Evolutionary conservation across 2,888 invertebrate species (phyloP), one percentile per base, ranked within the genome.

Genomic region (Nemapogon koenigi): DNA sequence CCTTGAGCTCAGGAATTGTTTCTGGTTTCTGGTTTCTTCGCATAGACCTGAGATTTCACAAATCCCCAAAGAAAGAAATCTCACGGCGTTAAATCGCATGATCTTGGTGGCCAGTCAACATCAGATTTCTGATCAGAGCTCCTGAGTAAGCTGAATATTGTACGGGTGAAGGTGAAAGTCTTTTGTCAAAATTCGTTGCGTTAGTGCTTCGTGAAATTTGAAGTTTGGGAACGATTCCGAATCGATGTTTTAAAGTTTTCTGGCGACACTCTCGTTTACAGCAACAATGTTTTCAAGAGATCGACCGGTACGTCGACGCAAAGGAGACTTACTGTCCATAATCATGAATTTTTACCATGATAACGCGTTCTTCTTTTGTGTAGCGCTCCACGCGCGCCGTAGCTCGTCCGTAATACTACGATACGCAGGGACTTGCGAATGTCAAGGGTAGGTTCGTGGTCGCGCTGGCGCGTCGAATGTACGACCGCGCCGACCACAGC

Each of bases 251-350:
- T n/a, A n/a, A n/a, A n/a, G n/a, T n/a, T 31, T 41, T 35, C 38
- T 33, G 38, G 33, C 41, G 35, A 41, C 38, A 38, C 35, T 32
- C 16, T 38, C 31, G 27, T 30, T 38, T 38, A 42, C 36, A 36
- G 35, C 38, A 42, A 38, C 39, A 42, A 42, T n/a, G n/a, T n/a
- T n/a, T 42, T 37, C 35, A 37, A 37, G 28, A 36, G 28, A 38
- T 28, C 36, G 36, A 36, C 36, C 32, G 39, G 32, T 38, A 40
- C 38, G 31, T 40, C 31, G 36, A 40, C 36, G 38, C 32, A 40
- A 25, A 43, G 33, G 38, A 39, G 6, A 7, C 10, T 22, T 6
- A 6, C 22, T 10, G 10, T 22, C 10, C 10, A 7, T 22, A 7
- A 22, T 7, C 6, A 22, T 22, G 22, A 22, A 10, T 22, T 22